phyloP scores from a whole-genome alignment of 2,888 invertebrate species.

The Caenorhabditis sulstoni region DNA sequence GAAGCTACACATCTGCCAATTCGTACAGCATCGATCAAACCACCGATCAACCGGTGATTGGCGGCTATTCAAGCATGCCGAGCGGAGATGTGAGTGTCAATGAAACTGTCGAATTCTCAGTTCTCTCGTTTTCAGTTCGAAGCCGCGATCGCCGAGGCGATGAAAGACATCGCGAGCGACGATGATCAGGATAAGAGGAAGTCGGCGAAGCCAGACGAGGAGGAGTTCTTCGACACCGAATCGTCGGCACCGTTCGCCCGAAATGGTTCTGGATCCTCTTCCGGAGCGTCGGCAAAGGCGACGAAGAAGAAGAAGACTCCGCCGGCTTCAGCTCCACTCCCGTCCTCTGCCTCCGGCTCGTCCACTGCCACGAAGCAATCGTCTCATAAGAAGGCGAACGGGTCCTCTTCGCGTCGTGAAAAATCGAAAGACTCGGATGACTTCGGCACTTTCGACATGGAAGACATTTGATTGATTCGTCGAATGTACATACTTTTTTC shows the following conservation, averaged over 20 bases:
- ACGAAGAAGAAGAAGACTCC: conserved; percentile 39
- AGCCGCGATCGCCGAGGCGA: conserved; percentile 69
- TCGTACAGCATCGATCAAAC: conserved; percentile 33
- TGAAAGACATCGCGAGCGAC: conserved; percentile 57
- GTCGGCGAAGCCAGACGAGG: conserved; percentile 5
- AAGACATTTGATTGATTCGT: conserved; percentile 20
- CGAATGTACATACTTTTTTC: conserved; percentile 21
- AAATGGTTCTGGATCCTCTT: conserved; percentile 16
- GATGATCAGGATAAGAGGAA: conserved; percentile 7
- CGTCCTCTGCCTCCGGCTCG: neutral
- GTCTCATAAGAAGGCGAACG: neutral
- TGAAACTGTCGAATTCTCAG: neutral
- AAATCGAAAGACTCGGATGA: conserved; percentile 28
- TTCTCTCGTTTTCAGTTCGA: conserved; percentile 56
- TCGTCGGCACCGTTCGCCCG: conserved; percentile 38
- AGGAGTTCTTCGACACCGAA: conserved; percentile 58
- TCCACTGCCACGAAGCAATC: neutral
- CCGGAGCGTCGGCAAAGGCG: conserved; percentile 3
- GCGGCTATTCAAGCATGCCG: conserved; percentile 12
- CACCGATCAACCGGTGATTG: conserved; percentile 2
- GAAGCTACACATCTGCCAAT: conserved; percentile 51
- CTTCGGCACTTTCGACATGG: conserved; percentile 50
- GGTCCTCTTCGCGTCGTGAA: conserved; percentile 12
- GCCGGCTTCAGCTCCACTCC: conserved; percentile 32
- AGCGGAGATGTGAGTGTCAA: conserved; percentile 32